Conservation (phyloP, 1,140 invertebrate genomes). For the Drosophila serrata region DNA sequence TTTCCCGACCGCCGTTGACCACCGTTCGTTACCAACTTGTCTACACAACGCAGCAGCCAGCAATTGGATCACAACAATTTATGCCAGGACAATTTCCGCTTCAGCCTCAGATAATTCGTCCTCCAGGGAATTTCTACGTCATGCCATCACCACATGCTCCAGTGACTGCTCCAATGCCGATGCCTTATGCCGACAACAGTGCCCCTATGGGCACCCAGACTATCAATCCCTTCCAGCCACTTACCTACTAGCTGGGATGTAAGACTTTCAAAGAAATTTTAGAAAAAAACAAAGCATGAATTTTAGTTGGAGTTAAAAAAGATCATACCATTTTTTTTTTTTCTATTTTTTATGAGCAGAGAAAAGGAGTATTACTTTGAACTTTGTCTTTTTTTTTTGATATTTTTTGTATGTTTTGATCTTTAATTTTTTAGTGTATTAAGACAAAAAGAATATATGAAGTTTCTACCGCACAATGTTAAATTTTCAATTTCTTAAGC, state of each 20-base stretch:
- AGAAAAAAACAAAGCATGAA: not conserved
- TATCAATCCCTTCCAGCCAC: not conserved
- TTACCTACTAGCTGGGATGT: too few relatives aligned
- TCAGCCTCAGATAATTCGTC: slow-evolving; percentile 1
- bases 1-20: not conserved
- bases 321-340: too few relatives aligned
- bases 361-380: too few relatives aligned
- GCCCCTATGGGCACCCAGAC: not conserved
- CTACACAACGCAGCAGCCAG: not conserved
- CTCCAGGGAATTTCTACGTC: not conserved
- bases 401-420: too few relatives aligned
- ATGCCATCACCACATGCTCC: not conserved
- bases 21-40: not conserved
- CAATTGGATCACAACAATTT: not conserved
- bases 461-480: not conserved
- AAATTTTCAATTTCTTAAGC: not conserved
- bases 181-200: too few relatives aligned
- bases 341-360: too few relatives aligned
- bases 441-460: not conserved
- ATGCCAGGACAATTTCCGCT: not conserved
- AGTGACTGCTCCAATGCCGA: not conserved
- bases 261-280: too few relatives aligned
- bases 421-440: too few relatives aligned
- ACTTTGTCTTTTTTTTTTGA: too few relatives aligned
- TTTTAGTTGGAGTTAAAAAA: not conserved